Base-by-base conservation (phyloP, 2,113 vertebrate genomes). In the Cryptotis parvus region DNA sequence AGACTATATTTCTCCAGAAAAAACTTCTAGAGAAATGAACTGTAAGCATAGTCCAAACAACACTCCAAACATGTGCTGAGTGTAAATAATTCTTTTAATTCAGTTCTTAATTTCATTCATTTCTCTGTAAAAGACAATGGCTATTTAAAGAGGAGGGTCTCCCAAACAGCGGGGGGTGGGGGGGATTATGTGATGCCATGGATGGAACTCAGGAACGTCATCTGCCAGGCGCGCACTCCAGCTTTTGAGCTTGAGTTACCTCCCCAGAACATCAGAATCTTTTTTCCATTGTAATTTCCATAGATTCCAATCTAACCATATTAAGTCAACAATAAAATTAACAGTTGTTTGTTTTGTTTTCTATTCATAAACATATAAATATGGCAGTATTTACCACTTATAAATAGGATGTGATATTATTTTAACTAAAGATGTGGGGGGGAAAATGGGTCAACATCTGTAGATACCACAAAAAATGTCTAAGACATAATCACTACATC, bases 401-500 rank as follows among this genome's bases (percentile, higher is more conserved):
- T 55, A 37, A 20, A 14, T 3, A 78, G n/a, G 27, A 45, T 63
- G 10, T 79, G 66, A 49, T 68, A 72, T 37, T 74, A 78, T 73
- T 92, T 49, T 94, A 35, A 86, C 27, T 58, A 16, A 75, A 49
- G 14, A 91, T 39, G 4, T 74, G 35, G 6, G 22, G 95, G 6
- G 22, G 95, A 90, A 94, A 94, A n/a, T 20, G 31, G n/a, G 74
- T 93, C 66, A 82, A 26, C 66, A 82, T 92, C 58, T 84, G 58
- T 52, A 81, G 66, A 87, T 20, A 72, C 27, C 63, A 72, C 82
- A 92, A 52, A 83, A 68, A 87, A 87, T 79, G 87, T 58, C 77
- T 65, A 86, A 78, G 63, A 89, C 90, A 87, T 97, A 96, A 97
- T 89, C 90, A 93, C 85, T 94, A 61, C 79, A 96, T 90, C 55